phyloP scores from a whole-genome alignment of 1,140 invertebrate species.

The Mactra quadrangularis region DNA sequence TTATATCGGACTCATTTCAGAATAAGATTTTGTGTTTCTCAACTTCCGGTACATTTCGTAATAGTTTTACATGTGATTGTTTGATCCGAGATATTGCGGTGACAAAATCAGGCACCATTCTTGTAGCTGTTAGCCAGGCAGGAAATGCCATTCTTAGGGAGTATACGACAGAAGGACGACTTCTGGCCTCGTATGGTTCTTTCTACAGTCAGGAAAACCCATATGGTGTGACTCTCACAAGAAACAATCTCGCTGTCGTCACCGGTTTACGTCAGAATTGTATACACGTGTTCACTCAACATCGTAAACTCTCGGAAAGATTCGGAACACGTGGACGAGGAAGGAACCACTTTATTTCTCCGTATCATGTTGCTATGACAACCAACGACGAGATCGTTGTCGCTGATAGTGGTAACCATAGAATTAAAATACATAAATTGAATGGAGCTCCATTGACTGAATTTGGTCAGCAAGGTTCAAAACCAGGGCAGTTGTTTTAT shows the following conservation, averaged over 20 bases:
- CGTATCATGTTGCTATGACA: conserved; percentile 72
- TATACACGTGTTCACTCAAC: conserved; percentile 97
- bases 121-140: conserved; percentile 68
- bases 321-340: conserved; percentile 96
- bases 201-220: conserved; percentile 75
- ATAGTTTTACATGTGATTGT: conserved; percentile 71
- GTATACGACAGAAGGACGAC: conserved; percentile 69
- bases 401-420: conserved; percentile 76
- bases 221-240: conserved; percentile 70
- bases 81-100: conserved; percentile 71
- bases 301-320: conserved; percentile 98
- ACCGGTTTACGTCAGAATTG: conserved; percentile 92
- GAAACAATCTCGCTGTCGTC: conserved; percentile 66
- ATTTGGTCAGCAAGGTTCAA: conserved; percentile 73
- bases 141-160: conserved; percentile 65
- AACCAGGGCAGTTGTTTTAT: conserved; percentile 91
- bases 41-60: conserved; percentile 56
- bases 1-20: conserved; percentile 69
- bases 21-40: conserved; percentile 71
- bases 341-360: conserved; percentile 86
- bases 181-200: conserved; percentile 66
- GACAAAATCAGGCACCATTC: conserved; percentile 61
- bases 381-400: conserved; percentile 72
- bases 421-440: conserved; percentile 77
- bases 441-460: conserved; percentile 70